phyloP scores from a whole-genome alignment of 2,888 invertebrate genomes.

The Bruchidius siliquastri region DNA sequence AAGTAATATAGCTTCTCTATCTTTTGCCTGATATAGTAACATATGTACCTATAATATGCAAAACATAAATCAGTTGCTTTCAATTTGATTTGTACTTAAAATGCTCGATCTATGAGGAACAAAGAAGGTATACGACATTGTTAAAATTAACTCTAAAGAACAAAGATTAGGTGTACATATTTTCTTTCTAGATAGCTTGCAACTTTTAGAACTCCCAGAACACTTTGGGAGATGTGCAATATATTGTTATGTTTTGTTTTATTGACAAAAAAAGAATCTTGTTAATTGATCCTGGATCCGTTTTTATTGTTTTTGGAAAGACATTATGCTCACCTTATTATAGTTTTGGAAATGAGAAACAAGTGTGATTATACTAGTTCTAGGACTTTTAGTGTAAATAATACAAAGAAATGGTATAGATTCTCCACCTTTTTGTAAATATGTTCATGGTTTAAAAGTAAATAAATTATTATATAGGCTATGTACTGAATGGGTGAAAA shows the following conservation, averaged over 20 bases:
- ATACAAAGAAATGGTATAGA: constrained; percentile 21
- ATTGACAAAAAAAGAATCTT: constrained; percentile 9
- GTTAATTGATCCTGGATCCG: constrained; percentile 12
- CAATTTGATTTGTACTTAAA: background rate
- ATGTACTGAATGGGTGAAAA: constrained; percentile 37
- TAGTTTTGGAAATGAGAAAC: constrained; percentile 30
- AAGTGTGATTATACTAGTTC: constrained; percentile 43
- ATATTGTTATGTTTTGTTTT: constrained; percentile 23
- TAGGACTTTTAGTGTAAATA: constrained; percentile 40
- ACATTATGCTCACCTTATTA: constrained; percentile 35
- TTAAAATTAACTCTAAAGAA: background rate
- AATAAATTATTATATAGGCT: constrained; percentile 36
- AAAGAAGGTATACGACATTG: background rate
- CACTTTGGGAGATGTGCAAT: constrained; percentile 20
- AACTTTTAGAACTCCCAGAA: background rate
- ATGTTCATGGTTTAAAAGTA: constrained; percentile 34
- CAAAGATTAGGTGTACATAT: background rate
- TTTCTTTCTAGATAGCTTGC: background rate
- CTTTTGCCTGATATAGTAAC: background rate
- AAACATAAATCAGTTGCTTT: background rate
- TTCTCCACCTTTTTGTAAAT: constrained; percentile 42
- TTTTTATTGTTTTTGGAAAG: constrained; percentile 26
- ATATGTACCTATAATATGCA: background rate
- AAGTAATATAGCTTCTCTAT: background rate
- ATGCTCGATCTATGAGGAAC: background rate